Conservation (phyloP, 2,113 vertebrate genomes). For the Triplophysa tibetana region DNA sequence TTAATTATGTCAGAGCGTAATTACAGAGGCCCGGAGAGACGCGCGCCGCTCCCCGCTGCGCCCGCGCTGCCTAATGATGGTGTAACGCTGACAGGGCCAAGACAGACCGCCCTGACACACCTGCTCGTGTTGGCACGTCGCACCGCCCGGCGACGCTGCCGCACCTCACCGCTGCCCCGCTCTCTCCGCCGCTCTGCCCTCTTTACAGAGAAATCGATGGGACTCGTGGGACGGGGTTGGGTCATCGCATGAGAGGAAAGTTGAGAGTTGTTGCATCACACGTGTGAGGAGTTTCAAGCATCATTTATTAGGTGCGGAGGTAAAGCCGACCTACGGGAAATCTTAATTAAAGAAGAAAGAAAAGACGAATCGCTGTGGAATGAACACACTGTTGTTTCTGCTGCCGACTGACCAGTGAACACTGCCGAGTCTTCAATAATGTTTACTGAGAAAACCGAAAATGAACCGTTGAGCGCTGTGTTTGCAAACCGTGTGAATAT, state of each 20-base stretch:
- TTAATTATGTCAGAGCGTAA: conserved; percentile 99
- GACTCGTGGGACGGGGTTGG: background rate
- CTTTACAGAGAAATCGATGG: conserved; percentile 3
- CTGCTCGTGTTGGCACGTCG: conserved; percentile 83
- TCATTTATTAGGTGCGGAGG: conserved; percentile 21
- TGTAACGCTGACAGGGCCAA: conserved; percentile 86
- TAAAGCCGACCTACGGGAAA: background rate
- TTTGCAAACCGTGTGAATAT: no score
- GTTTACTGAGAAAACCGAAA: no score
- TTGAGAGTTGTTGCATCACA: conserved; percentile 43
- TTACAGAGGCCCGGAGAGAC: conserved; percentile 98
- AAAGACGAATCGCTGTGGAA: background rate
- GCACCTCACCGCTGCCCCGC: conserved; percentile 18
- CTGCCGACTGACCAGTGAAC: background rate
- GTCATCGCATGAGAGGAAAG: conserved; percentile 8
- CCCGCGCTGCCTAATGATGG: conserved; percentile 91
- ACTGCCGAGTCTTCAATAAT: background rate
- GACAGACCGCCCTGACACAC: conserved; percentile 79
- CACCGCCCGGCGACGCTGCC: background rate
- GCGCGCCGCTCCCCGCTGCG: conserved; percentile 90
- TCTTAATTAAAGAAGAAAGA: conserved; percentile 29
- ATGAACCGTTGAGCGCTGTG: no score
- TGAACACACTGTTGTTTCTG: background rate
- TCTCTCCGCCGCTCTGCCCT: background rate
- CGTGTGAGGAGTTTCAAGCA: background rate